Evolutionary conservation across 2,113 vertebrate species (phyloP).

Genomic region (Amia ocellicauda): DNA sequence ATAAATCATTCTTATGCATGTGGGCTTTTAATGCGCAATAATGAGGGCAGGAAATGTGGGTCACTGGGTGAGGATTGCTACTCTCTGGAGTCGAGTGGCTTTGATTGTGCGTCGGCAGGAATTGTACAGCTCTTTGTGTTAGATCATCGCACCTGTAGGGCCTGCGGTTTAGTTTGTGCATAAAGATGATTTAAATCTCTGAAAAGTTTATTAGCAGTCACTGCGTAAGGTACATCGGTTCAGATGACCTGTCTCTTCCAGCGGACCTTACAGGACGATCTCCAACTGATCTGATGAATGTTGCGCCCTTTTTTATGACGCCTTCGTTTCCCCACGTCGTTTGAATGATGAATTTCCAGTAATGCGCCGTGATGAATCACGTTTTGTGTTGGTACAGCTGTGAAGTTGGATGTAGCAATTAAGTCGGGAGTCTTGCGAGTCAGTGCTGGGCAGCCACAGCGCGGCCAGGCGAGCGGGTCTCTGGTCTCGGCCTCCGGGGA

Average conservation of each 20-base stretch:
- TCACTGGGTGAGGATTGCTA: too few relatives aligned
- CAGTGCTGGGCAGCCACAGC: constrained; percentile 2
- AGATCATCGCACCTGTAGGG: background rate
- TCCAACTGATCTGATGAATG: background rate
- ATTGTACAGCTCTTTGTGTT: background rate
- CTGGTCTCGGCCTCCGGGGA: background rate
- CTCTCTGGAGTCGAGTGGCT: too few relatives aligned
- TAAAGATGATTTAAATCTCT: background rate
- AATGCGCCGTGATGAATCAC: constrained; percentile 11
- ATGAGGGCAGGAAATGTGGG: too few relatives aligned
- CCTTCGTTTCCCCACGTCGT: constrained; percentile 10
- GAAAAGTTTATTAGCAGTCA: too few relatives aligned
- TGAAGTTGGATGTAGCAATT: constrained; percentile 20
- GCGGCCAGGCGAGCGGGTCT: background rate
- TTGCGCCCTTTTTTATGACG: background rate
- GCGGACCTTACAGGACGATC: background rate
- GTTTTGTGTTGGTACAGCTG: constrained; percentile 14
- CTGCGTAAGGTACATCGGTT: background rate
- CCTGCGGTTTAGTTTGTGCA: background rate
- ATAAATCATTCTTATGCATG: too few relatives aligned
- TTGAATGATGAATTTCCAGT: constrained; percentile 18
- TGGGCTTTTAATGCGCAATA: too few relatives aligned
- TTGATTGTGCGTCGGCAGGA: background rate
- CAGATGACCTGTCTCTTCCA: background rate
- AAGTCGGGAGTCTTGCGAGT: constrained; percentile 13